Base-by-base conservation (phyloP, 23 tunicate genomes). In the Corella eumyota region DNA sequence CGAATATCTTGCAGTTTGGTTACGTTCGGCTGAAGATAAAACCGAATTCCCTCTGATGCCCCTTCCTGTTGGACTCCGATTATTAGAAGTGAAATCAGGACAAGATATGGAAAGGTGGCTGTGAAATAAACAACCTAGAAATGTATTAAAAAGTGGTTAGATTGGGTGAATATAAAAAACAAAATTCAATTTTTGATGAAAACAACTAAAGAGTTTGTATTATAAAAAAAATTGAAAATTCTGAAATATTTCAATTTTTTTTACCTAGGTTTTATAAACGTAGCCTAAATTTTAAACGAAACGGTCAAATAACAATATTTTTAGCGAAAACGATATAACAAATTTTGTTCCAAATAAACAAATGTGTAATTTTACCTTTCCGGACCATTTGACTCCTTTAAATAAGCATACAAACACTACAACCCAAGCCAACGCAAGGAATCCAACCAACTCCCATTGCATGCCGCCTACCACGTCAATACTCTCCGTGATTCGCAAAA, bases 371-470 rank as follows among this genome's bases (percentile, higher is more conserved):
- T 61, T 23, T 25, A 81, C 91, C 80, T 81, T 81, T 25, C 91
- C 91, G 7, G 80, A 73, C 91, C 91, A 81, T 27, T 81, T 81
- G 34, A 81, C 91, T 59, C 91, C 91, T 36, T 81, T 81, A 57
- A 81, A 81, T 33, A 81, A 36, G 36, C 91, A 81, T 7, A 73
- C 13, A 46, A 81, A 81, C 2, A 81, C 91, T 56, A 81, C 68
- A 36, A 72, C 56, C 91, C 91, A 81, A 4, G 80, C 91, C 31
- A 81, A 58, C 11, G 38, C 58, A 33, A 81, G 66, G 33, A 50
- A 53, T 4, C 70, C 74, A 20, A 66, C 21, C 54, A 81, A 45
- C 50, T 81, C 76, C 74, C 69, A 72, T 25, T 81, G 75, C 15
- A 81, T 73, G 26, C 60, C 60, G 13, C 91, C 91, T 24, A 47